Conservation (phyloP, 2,888 invertebrate genomes). For the Cantharis flavilabris region DNA sequence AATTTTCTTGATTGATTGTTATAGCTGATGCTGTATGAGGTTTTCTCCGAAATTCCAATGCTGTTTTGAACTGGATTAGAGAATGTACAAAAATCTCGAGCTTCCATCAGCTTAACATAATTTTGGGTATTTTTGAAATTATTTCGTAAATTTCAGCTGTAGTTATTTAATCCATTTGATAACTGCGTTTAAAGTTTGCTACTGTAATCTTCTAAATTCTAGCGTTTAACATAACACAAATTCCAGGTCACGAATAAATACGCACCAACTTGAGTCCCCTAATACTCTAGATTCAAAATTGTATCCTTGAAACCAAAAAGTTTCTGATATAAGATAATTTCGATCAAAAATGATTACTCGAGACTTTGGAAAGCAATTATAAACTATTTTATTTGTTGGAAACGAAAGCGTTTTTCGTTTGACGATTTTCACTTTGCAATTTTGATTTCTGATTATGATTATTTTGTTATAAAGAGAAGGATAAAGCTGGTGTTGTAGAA, state of each 20-base stretch:
- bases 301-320: not conserved
- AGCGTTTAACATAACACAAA: not conserved
- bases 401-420: not conserved
- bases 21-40: not conserved
- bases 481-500: slow-evolving; percentile 17
- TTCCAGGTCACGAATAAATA: not conserved
- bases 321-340: not conserved
- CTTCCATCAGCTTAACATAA: not conserved
- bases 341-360: not conserved
- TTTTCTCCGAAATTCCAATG: not conserved
- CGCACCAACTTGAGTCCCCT: not conserved
- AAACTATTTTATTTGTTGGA: slow-evolving; percentile 9
- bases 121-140: not conserved
- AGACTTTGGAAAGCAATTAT: slow-evolving; percentile 14
- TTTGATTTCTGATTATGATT: not conserved
- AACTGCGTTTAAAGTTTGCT: not conserved
- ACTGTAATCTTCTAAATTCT: not conserved
- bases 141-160: not conserved
- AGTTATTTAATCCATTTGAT: not conserved
- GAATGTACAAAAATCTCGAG: not conserved
- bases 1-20: not conserved
- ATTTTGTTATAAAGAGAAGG: slow-evolving; percentile 16
- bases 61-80: not conserved
- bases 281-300: not conserved
- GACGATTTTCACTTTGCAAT: not conserved